Evolutionary conservation across 2,888 invertebrate species (phyloP).

Genomic region (Drosophila glabriapex): DNA sequence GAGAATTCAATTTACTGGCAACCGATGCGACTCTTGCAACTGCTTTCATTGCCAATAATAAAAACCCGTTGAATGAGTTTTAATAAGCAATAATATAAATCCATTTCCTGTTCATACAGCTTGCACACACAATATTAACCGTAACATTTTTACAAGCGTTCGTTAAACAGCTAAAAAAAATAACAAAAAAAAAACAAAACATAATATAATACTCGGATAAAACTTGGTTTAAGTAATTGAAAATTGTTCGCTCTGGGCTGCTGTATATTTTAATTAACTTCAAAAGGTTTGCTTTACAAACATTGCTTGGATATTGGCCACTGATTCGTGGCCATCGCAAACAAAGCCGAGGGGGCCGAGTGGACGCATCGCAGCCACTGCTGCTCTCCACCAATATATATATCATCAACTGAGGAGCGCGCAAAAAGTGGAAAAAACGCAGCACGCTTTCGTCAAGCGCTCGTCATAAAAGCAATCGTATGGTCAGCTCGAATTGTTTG

Average conservation of each 20-base stretch:
- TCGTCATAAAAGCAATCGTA: constrained; percentile 62
- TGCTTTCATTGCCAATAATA: constrained; percentile 23
- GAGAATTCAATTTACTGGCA: constrained; percentile 68
- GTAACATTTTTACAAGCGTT: constrained; percentile 61
- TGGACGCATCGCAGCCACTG: constrained; percentile 34
- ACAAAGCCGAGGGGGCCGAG: constrained; percentile 60
- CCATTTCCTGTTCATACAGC: constrained; percentile 9
- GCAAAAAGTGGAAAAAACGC: constrained; percentile 18
- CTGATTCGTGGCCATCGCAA: constrained; percentile 73
- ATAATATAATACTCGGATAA: background rate
- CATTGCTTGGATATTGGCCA: constrained; percentile 65
- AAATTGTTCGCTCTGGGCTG: constrained; percentile 32
- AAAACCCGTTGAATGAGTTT: constrained; percentile 28
- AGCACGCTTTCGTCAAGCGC: constrained; percentile 62
- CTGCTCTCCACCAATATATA: constrained; percentile 40
- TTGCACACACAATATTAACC: constrained; percentile 29
- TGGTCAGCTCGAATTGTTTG: constrained; percentile 55
- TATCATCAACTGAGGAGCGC: constrained; percentile 55
- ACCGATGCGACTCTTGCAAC: constrained; percentile 25
- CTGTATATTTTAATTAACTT: constrained; percentile 72
- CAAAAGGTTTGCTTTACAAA: constrained; percentile 65
- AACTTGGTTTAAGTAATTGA: constrained; percentile 61
- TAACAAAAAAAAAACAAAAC: background rate
- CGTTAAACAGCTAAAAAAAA: constrained; percentile 33
- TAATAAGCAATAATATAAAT: constrained; percentile 66